These are phyloP conservation scores for Hemistola chrysoprasaria DNA, from an alignment of 2,888 invertebrate species.

Conservation along the genomic window DNA sequence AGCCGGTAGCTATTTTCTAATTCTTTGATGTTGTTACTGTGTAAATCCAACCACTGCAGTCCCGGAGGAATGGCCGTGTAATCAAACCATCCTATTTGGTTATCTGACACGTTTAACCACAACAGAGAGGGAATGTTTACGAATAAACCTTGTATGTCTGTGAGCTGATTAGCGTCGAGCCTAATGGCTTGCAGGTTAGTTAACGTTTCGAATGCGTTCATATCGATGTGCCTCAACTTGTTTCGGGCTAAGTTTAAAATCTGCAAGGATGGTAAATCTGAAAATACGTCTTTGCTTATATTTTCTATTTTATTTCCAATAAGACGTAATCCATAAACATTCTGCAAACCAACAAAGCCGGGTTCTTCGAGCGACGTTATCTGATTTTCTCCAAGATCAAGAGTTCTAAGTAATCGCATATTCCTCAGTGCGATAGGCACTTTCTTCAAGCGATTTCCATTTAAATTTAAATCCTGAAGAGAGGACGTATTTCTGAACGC, in stretches of 20 bases:
- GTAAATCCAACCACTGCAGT: constrained; percentile 94
- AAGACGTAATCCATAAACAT: constrained; percentile 92
- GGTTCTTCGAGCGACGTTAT: constrained; percentile 91
- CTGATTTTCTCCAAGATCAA: constrained; percentile 96
- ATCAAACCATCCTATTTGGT: constrained; percentile 94
- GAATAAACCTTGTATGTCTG: constrained; percentile 92
- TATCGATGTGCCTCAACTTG: constrained; percentile 88
- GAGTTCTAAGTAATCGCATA: constrained; percentile 92
- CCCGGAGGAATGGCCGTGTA: constrained; percentile 91
- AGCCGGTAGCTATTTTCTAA: constrained; percentile 88
- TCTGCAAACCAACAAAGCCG: constrained; percentile 91
- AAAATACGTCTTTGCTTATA: constrained; percentile 90
- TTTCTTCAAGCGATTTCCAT: constrained; percentile 91
- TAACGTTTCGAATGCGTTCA: constrained; percentile 90
- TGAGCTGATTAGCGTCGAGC: constrained; percentile 92
- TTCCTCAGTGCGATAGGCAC: constrained; percentile 92
- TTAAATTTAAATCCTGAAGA: constrained; percentile 94
- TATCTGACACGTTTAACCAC: constrained; percentile 96
- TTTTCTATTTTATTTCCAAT: constrained; percentile 94
- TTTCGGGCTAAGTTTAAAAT: constrained; percentile 95
- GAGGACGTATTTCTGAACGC: constrained; percentile 96
- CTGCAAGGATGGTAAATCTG: constrained; percentile 90
- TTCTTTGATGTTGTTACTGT: constrained; percentile 91
- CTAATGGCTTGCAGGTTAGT: constrained; percentile 92
- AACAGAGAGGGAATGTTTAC: constrained; percentile 90